Base-by-base conservation (phyloP, 2,113 vertebrate genomes). In the Xiphias gladius region DNA sequence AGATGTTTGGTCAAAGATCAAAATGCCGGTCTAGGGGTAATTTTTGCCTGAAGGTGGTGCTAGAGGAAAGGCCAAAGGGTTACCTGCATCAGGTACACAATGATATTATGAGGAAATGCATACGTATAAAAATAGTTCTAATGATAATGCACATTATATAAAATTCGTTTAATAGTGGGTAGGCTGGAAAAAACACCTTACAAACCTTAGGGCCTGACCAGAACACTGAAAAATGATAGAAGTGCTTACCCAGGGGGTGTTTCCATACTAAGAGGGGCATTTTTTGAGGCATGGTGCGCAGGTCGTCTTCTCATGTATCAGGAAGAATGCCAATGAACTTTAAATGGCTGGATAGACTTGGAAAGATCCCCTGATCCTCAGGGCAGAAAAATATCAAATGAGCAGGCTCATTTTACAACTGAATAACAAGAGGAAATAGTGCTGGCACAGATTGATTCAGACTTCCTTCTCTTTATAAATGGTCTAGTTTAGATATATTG, bases 391-490 rank as follows among this genome's bases (percentile, higher is more conserved):
- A 83, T 87, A 80, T 79, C 39, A 73, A 61, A 68, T 85, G 66
- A 83, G 59, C 62, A 12, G 68, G 67, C 67, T 87, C 81, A 26
- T 82, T 89, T 88, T 86, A 73, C 84, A 83, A 37, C 76, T 28
- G 78, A 32, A 69, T 87, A 83, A 84, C 75, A 75, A 83, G 68
- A 86, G 89, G 82, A 89, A 90, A 88, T 74, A 66, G 69, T 62
- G 30, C 77, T 86, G 76, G 71, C 83, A 72, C 37, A 12, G 50
- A 72, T 67, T 78, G 55, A 82, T 76, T 82, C 52, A 54, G 57
- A 82, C 80, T 86, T 86, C 80, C 82, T 76, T 74, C 73, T 88
- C 75, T 83, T 77, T 83, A 52, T 57, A 81, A 84, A 76, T 46
- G 69, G 10, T 71, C 70, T 83, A 73, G 88, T 88, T 73, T 72